These are phyloP conservation scores for Pollenia angustigena DNA, from an alignment of 2,888 invertebrate species.

Conservation along the genomic window DNA sequence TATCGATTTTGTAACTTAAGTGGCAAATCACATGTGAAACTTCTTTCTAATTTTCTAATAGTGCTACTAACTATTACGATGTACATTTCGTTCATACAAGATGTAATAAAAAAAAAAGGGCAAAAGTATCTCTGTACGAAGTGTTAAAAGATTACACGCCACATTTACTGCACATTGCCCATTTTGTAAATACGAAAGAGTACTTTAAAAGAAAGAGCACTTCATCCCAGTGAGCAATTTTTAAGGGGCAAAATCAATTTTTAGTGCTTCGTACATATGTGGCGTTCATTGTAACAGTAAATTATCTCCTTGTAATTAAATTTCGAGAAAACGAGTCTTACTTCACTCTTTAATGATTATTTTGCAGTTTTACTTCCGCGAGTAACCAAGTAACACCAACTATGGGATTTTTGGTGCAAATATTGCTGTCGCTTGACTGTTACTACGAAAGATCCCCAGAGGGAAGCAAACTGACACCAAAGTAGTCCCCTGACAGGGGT, in stretches of 20 bases:
- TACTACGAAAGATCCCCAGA: too few species aligned
- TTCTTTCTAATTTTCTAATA: neutral
- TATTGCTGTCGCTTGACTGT: too few species aligned
- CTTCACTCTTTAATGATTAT: too few species aligned
- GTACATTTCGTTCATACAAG: neutral
- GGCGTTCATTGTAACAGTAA: too few species aligned
- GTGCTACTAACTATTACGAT: neutral
- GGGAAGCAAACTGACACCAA: too few species aligned
- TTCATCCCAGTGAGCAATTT: conserved; percentile 7
- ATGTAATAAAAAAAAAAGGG: conserved; percentile 13
- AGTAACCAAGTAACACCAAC: too few species aligned
- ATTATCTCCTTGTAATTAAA: too few species aligned
- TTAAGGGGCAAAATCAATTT: neutral
- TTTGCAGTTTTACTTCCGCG: too few species aligned
- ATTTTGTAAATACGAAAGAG: conserved; percentile 48
- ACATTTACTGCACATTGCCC: conserved; percentile 62
- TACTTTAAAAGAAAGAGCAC: neutral
- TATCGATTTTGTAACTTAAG: conserved; percentile 52
- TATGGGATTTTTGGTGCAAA: too few species aligned
- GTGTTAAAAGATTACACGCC: conserved; percentile 70
- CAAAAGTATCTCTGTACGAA: conserved; percentile 37
- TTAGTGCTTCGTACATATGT: too few species aligned
- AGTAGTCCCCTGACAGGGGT: too few species aligned
- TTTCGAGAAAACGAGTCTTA: too few species aligned
- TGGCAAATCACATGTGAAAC: conserved; percentile 17